Evolutionary conservation across 2,113 vertebrate genomes (phyloP).

Genomic region (Clinocottus analis): DNA sequence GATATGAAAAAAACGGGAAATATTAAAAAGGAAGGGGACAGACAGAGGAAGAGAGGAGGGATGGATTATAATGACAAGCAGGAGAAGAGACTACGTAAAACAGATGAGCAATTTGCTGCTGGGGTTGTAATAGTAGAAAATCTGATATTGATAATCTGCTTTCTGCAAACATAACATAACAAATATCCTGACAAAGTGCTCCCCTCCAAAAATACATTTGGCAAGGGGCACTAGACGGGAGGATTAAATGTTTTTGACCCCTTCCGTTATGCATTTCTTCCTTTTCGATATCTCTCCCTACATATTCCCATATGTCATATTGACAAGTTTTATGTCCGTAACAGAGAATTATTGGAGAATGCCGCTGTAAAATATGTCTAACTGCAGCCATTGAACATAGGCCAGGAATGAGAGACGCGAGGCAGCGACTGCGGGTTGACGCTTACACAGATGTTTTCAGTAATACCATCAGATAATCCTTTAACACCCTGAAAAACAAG

Average conservation of each 20-base stretch:
- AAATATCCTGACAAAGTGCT: slow-evolving; percentile 57
- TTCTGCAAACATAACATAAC: slow-evolving; percentile 53
- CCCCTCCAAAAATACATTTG: slow-evolving; percentile 55
- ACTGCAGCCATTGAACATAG: slow-evolving; percentile 54
- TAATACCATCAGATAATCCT: slow-evolving; percentile 80
- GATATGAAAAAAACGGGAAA: not conserved
- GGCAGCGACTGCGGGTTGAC: slow-evolving; percentile 42
- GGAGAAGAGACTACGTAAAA: slow-evolving; percentile 7
- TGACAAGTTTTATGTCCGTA: slow-evolving; percentile 29
- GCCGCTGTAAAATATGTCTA: slow-evolving; percentile 41
- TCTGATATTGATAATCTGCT: slow-evolving; percentile 75
- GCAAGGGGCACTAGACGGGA: slow-evolving; percentile 30
- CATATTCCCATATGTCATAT: slow-evolving; percentile 27
- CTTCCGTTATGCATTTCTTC: slow-evolving; percentile 4
- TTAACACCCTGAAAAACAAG: slow-evolving; percentile 77
- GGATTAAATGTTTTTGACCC: slow-evolving; percentile 65
- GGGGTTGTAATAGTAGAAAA: slow-evolving; percentile 70
- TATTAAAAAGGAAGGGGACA: not conserved
- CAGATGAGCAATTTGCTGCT: slow-evolving; percentile 52
- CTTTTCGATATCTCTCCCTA: not conserved
- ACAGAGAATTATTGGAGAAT: slow-evolving; percentile 6
- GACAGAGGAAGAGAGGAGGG: not conserved
- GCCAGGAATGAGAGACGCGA: slow-evolving; percentile 40
- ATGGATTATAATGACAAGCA: not conserved
- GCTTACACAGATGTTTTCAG: slow-evolving; percentile 79